phyloP scores from a whole-genome alignment of 2,113 vertebrate genomes.

The Podarcis muralis region DNA sequence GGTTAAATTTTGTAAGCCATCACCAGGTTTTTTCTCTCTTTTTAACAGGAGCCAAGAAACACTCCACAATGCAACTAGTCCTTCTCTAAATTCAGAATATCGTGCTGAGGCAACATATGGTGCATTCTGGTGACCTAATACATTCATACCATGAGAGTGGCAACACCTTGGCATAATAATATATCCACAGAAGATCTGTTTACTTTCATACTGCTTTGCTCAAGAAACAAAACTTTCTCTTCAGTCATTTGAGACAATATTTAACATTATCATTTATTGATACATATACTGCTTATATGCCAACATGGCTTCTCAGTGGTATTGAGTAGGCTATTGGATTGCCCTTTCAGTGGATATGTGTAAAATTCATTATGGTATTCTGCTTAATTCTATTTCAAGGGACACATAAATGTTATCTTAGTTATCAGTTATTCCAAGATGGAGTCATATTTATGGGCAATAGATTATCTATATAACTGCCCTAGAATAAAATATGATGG shows the following conservation, averaged over 20 bases:
- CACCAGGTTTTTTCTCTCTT: background rate
- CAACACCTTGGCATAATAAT: background rate
- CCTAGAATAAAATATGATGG: background rate
- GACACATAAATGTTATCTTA: background rate
- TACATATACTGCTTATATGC: background rate
- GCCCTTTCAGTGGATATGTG: background rate
- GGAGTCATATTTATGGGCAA: background rate
- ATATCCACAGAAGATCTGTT: background rate
- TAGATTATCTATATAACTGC: background rate
- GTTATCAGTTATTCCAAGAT: background rate
- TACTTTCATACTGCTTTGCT: background rate
- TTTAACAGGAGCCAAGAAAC: background rate
- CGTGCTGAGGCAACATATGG: accelerated
- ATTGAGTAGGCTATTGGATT: background rate
- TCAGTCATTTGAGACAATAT: background rate
- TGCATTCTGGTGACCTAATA: accelerated
- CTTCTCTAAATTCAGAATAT: background rate
- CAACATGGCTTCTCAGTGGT: no score
- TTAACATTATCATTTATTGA: background rate
- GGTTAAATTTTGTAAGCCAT: background rate
- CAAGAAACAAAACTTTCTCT: background rate
- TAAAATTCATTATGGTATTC: background rate
- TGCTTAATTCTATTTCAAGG: background rate
- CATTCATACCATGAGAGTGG: accelerated
- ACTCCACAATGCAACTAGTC: background rate